Base-by-base conservation (phyloP, 2,888 invertebrate genomes). In the Stomorhina lunata region DNA sequence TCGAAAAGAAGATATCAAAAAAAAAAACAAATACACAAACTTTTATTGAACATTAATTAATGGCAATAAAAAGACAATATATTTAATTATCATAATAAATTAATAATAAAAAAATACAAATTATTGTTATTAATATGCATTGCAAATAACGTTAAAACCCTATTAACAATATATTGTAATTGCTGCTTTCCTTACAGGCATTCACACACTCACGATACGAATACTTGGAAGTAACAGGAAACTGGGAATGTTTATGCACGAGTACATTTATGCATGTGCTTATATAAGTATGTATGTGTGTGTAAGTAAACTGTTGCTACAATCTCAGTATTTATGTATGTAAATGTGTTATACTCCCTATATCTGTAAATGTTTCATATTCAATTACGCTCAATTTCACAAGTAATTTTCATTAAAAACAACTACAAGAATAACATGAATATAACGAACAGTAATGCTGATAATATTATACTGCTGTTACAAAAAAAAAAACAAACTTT, bases 341-440 rank as follows among this genome's bases (percentile, higher is more conserved):
- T n/a, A n/a, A n/a, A n/a, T n/a, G n/a, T n/a, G n/a, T n/a, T n/a
- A n/a, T n/a, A n/a, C n/a, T n/a, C n/a, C n/a, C n/a, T n/a, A n/a
- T n/a, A n/a, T n/a, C n/a, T n/a, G n/a, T n/a, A n/a, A n/a, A n/a
- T 27, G 20, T 68, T 68, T 79, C 65, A 66, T 57, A 79, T 79
- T 59, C 48, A 72, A 80, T 73, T 73, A 61, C 48, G 20, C 59
- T 79, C 57, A 50, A 72, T 80, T 73, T 73, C 66, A 50, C 57
- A 72, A 72, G 66, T 50, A 59, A 79, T 48, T 79, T 79, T 40
- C 29, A 68, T 79, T 66, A 22, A 72, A 71, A 65, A 65, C 55
- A 57, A 65, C 34, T 20, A 20, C 10, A 53, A 43, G 43, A 63
- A 43, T 59, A 48, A 53, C 65, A 45, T 57, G n/a, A 68, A n/a